Evolutionary conservation across 2,888 invertebrate species (phyloP).

Genomic region (Trichopoda pennipes): DNA sequence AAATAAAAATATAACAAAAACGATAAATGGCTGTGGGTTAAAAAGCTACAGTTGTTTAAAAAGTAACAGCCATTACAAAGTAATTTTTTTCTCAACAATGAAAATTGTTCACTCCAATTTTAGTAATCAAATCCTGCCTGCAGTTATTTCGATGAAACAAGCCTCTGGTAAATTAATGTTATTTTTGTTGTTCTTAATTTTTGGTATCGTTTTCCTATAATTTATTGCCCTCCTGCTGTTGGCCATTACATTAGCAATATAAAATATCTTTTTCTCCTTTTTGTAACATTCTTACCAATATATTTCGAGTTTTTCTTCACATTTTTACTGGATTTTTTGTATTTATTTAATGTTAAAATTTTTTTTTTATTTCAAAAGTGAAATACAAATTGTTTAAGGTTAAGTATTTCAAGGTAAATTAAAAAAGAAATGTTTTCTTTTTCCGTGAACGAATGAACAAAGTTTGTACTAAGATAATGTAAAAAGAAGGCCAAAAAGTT

Average conservation of each 20-base stretch:
- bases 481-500: too few relatives aligned
- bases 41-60: too few relatives aligned
- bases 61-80: too few relatives aligned
- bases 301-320: background rate
- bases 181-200: background rate
- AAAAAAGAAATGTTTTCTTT: too few relatives aligned
- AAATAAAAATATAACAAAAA: too few relatives aligned
- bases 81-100: too few relatives aligned
- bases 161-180: background rate
- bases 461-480: too few relatives aligned
- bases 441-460: too few relatives aligned
- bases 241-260: slow-evolving; percentile 36
- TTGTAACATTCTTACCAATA: background rate
- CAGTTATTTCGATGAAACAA: background rate
- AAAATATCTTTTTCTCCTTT: background rate
- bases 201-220: slow-evolving; percentile 17
- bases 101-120: background rate
- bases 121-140: background rate
- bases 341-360: background rate
- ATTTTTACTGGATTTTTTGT: background rate
- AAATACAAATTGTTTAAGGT: background rate
- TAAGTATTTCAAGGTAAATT: background rate
- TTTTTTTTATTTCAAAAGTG: too few relatives aligned
- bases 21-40: too few relatives aligned
- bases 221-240: slow-evolving; percentile 48